Conservation (phyloP, 2,888 invertebrate species). For the Mesochorus sp. region DNA sequence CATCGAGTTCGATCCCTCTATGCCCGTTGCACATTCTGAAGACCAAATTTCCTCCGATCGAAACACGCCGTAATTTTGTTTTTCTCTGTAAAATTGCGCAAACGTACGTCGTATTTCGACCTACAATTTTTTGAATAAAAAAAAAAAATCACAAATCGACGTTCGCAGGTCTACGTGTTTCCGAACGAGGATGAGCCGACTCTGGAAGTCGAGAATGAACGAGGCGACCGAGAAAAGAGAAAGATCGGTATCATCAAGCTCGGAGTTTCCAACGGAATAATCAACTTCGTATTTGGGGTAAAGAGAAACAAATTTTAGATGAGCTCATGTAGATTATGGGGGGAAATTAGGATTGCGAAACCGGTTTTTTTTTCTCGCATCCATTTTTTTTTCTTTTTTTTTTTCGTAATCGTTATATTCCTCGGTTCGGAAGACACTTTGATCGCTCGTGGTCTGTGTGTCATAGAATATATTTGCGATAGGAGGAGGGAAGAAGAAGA, state of each 20-base stretch:
- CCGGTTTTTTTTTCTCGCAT: neutral
- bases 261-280: conserved; percentile 90
- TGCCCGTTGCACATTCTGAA: neutral
- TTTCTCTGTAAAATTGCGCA: conserved; percentile 22
- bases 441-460: neutral
- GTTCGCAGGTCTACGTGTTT: conserved; percentile 75
- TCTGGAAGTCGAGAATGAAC: conserved; percentile 84
- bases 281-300: conserved; percentile 93
- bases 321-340: conserved; percentile 8
- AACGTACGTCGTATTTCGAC: neutral
- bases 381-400: neutral
- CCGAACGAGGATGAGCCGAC: conserved; percentile 81
- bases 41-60: conserved; percentile 27
- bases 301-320: conserved; percentile 79
- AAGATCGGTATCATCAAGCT: conserved; percentile 88
- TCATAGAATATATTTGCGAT: conserved; percentile 26
- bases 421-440: neutral
- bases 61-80: neutral
- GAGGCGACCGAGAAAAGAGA: conserved; percentile 86
- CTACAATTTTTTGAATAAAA: conserved; percentile 7
- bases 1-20: conserved; percentile 23
- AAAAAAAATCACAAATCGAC: conserved; percentile 18
- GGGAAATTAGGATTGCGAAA: conserved; percentile 10
- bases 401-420: neutral
- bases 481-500: no score